Percentiles rank a stretch among this genome's conserved stretches.
These are phyloP conservation scores for Peromyscus nudipes DNA, from an alignment of 2,797 vertebrate species.

Conservation along the genomic window DNA sequence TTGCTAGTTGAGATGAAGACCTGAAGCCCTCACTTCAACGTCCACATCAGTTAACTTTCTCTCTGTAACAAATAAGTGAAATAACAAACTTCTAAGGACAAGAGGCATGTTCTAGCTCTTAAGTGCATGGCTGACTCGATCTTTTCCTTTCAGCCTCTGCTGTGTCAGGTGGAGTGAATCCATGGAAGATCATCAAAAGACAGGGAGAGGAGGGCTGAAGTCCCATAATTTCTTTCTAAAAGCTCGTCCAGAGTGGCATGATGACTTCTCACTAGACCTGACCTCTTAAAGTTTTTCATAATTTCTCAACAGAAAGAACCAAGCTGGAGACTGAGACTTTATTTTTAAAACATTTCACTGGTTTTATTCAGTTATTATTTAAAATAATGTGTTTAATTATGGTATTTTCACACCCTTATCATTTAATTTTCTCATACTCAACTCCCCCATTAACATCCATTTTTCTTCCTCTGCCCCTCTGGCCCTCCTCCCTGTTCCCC, in stretches of 20 bases:
- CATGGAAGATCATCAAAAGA: background rate
- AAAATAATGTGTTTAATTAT: background rate
- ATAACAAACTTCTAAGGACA: background rate
- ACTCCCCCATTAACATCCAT: accelerated
- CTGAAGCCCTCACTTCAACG: background rate
- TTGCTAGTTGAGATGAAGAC: background rate
- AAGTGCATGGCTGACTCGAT: background rate
- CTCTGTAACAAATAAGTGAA: background rate
- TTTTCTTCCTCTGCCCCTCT: background rate
- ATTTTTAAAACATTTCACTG: background rate
- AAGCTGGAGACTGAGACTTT: background rate
- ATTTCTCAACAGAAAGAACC: background rate
- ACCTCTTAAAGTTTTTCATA: background rate
- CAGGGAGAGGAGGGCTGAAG: background rate
- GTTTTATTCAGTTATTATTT: background rate
- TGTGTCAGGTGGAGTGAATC: background rate
- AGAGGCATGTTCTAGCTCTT: background rate
- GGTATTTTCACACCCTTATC: background rate
- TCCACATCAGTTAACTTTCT: background rate
- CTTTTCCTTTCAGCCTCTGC: background rate
- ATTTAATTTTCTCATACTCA: background rate
- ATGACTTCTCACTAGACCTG: background rate
- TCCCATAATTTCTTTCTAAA: background rate
- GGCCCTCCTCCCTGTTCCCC: background rate
- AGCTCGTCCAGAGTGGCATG: too few species aligned